Evolutionary conservation across 1,140 invertebrate genomes (phyloP), one percentile per base, ranked within the genome.

Genomic region (Tetraneura akinire): DNA sequence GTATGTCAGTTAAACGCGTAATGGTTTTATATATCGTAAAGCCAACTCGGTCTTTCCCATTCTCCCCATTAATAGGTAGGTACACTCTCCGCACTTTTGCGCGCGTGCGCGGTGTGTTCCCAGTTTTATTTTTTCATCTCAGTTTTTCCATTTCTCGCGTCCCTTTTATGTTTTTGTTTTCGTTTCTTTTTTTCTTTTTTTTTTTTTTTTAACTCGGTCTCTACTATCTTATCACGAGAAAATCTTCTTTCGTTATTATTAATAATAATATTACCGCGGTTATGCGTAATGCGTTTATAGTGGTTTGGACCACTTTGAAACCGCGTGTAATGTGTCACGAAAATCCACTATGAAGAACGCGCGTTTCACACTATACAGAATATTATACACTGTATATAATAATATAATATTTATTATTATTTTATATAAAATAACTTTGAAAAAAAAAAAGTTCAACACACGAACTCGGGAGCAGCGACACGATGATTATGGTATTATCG

Each of bases 11-110:
- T 68, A 68, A 47, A 47, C n/a, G n/a, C 2, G 42, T 68, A 47
- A 68, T 68, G 42, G 42, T 68, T 68, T 68, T n/a, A n/a, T n/a
- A n/a, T 68, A 45, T 68, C 21, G 14, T 68, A 68, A 66, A 68
- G 47, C 37, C 47, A 37, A 64, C 32, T 45, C 62, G 9, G 16
- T 32, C 18, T 64, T 64, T 64, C 13, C 47, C n/a, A n/a, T n/a
- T n/a, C n/a, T n/a, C 32, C 3, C 32, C 32, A 37, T 8, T 8
- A 4, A 37, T 37, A 37, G 8, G 3, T 4, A 4, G 3, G 8
- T 37, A 37, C 8, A 37, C 32, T 37, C 8, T 37, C 32, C n/a
- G n/a, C n/a, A n/a, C n/a, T n/a, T 37, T 37, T 37, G 8, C 8
- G 3, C 8, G 32, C 8, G 3, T 37, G 32, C 32, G 32, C 32